Evolutionary conservation across 2,113 vertebrate genomes (phyloP), one percentile per base, ranked within the genome.

Genomic region (Talpa occidentalis): DNA sequence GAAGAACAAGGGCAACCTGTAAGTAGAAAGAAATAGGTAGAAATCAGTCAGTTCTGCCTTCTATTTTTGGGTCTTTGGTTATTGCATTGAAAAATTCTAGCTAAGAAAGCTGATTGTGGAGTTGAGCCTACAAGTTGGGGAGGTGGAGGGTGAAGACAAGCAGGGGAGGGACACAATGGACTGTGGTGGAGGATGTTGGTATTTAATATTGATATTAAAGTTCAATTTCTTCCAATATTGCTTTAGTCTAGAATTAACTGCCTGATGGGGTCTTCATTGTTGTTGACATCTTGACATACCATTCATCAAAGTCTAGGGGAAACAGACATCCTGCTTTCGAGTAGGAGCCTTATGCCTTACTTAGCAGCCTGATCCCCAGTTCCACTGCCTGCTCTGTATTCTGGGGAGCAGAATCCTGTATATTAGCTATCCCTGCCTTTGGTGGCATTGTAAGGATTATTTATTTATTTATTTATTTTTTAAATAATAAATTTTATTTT

Each of bases 351-450:
- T 16, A 44, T 24, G 3, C 52, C 60, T 74, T 16, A 44, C 30
- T 10, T 12, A 40, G 67, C 10, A 66, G 14, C 30, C n/a, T 37
- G 3, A 52, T 19, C 2, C 0, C 5, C 5, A 8, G 44, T 1
- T 8, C 44, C 3, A 40, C 15, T 7, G 2, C 19, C 22, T 69
- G 3, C 26, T 84, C 47, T 66, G 9, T 49, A 60, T 56, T 54
- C 37, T n/a, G 16, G 28, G 62, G 21, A 79, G 2, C 12, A 44
- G 16, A 56, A 17, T 44, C n/a, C 14, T 26, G 10, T 24, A 4
- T 47, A 35, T 62, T 28, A 26, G 7, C 10, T 37, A 15, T 14
- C 4, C n/a, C 28, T 22, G 30, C 9, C 30, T 59, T 69, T 32
- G 0, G 21, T 44, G 28, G 0, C 60, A 42, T 40, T 69, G 5